Evolutionary conservation across 1,140 invertebrate species (phyloP), one percentile per base, ranked within the genome.

Genomic region (Trinorchestia longiramus): DNA sequence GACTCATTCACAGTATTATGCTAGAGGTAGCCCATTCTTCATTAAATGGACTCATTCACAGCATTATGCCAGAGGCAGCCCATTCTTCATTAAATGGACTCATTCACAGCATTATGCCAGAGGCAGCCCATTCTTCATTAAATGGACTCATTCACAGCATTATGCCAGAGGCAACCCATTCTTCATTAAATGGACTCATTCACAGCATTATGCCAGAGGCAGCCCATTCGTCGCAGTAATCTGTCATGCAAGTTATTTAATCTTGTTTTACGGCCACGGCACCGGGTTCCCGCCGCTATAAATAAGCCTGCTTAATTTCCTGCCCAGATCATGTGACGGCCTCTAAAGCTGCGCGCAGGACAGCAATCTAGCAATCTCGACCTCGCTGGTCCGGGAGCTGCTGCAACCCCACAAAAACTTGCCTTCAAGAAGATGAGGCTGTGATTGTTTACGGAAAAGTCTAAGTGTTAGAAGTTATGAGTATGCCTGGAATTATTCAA

Each of bases 181-280:
- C 41, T 41, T 90, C 88, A 90, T 90, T 90, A 90, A 90, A 90
- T 41, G 88, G 28, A 90, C 41, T 42, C 88, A 90, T 90, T 90
- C 41, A 43, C 88, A 90, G 88, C 88, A 90, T 90, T 90, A 90
- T 41, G 88, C 88, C 88, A 15, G 88, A 8, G 88, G 88, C 88
- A 90, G 88, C 41, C 43, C 92, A 94, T 94, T 94, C 92, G 92
- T 47, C 44, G 92, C 92, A 45, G 92, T 94, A 94, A 94, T 94
- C 92, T 94, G 92, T 94, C 92, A 94, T n/a, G 43, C 43, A 94
- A 44, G 92, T 94, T 94, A 94, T 94, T 94, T 94, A 94, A 94
- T 94, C 92, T 43, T 94, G 92, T 94, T 94, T 94, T 45, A 94
- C 92, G 40, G 92, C 43, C 43, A 4, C 0, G 17, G 92, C 92